Percentiles rank a stretch among this genome's conserved stretches.
These are phyloP conservation scores for Motacilla tschutschensis DNA, from an alignment of 2,113 vertebrate species.

Conservation along the genomic window DNA sequence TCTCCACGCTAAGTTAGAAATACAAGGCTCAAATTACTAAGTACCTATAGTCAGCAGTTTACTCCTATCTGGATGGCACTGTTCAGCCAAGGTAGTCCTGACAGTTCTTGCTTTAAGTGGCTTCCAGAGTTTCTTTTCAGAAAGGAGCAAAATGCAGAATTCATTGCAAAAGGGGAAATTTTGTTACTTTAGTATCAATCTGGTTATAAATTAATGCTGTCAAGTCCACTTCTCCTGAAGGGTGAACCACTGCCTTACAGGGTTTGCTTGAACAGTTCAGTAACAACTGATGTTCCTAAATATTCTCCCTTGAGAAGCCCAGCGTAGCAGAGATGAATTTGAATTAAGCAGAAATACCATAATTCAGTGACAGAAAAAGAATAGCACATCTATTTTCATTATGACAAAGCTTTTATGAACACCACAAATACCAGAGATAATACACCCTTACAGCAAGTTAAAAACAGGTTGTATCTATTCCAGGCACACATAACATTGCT, in stretches of 20 bases:
- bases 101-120: neutral
- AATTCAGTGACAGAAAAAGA: neutral
- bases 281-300: constrained; percentile 9
- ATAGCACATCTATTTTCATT: neutral
- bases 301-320: neutral
- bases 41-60: neutral
- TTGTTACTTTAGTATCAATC: neutral
- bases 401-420: neutral
- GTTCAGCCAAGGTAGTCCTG: neutral
- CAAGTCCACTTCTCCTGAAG: constrained; percentile 27
- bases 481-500: neutral
- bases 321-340: neutral
- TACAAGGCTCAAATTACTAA: neutral
- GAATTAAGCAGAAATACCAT: neutral
- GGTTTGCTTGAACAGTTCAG: neutral
- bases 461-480: neutral
- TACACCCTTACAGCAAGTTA: neutral
- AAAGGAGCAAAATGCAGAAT: neutral
- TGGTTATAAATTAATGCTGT: constrained; percentile 48
- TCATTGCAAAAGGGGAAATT: constrained; percentile 2
- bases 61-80: neutral
- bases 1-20: neutral
- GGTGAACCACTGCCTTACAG: neutral
- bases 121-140: neutral
- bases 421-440: neutral